These are phyloP conservation scores for Dynastes hyllus DNA, from an alignment of 2,888 invertebrate genomes.

Conservation along the genomic window DNA sequence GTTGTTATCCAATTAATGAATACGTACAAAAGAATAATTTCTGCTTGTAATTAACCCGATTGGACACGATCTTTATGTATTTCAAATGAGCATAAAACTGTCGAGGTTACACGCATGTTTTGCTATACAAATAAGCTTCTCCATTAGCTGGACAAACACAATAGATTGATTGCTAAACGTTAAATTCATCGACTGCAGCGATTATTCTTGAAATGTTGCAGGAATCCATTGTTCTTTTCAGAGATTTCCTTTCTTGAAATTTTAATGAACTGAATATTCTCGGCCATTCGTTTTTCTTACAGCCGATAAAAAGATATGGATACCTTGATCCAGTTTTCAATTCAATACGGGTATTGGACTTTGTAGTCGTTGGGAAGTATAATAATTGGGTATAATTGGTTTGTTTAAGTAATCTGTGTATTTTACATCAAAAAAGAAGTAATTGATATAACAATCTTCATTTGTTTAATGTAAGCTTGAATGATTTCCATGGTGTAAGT, in stretches of 20 bases:
- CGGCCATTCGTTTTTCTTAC: background rate
- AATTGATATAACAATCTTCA: too few relatives aligned
- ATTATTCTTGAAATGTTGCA: background rate
- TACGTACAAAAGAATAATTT: slow-evolving; percentile 9
- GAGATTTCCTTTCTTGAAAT: slow-evolving; percentile 14
- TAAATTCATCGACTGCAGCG: background rate
- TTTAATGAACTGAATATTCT: background rate
- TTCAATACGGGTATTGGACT: background rate
- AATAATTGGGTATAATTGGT: too few relatives aligned
- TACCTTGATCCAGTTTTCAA: background rate
- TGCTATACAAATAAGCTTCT: background rate
- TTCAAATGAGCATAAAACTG: too few relatives aligned
- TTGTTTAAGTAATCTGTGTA: too few relatives aligned
- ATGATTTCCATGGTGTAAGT: too few relatives aligned
- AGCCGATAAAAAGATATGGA: background rate
- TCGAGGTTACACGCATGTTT: background rate
- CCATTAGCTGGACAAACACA: background rate
- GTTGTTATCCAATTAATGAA: too few relatives aligned
- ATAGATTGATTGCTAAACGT: slow-evolving; percentile 1
- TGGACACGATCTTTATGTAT: background rate
- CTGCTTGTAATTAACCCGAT: background rate
- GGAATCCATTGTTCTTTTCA: background rate
- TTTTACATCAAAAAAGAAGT: too few relatives aligned
- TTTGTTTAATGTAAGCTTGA: too few relatives aligned
- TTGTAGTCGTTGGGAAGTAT: too few relatives aligned